phyloP scores from a whole-genome alignment of 2,113 vertebrate genomes.

The Nycticorax nycticorax region DNA sequence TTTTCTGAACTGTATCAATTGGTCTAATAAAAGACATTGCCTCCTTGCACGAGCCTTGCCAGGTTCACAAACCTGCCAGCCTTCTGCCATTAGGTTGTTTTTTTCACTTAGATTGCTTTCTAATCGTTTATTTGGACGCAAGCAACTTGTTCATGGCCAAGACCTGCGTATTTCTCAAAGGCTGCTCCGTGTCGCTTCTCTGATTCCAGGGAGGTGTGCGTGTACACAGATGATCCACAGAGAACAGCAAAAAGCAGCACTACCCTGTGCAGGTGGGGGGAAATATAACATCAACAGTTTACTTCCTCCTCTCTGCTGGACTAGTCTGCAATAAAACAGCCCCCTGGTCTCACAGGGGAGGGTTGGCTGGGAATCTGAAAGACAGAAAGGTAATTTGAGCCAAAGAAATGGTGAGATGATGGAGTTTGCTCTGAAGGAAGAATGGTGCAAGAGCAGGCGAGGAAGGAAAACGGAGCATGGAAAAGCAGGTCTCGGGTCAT shows the following conservation, averaged over 20 bases:
- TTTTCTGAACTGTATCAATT: not conserved
- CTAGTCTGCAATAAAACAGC: not conserved
- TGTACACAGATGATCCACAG: not conserved
- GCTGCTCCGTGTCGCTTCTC: not conserved
- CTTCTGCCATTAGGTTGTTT: not conserved
- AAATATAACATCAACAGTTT: not conserved
- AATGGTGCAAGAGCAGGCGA: fast-evolving
- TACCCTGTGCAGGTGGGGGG: no score
- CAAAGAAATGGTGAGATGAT: not conserved
- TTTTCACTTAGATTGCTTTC: not conserved
- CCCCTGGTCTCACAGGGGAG: no score
- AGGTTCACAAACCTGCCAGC: not conserved
- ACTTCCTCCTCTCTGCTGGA: not conserved
- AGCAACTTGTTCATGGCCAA: not conserved
- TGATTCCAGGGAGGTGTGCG: fast-evolving
- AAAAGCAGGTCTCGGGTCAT: not conserved
- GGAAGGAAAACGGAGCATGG: not conserved
- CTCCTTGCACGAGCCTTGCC: not conserved
- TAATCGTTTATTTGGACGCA: fast-evolving
- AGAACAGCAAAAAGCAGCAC: not conserved
- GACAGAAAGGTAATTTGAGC: not conserved
- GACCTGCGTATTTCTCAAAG: fast-evolving
- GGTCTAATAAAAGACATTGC: not conserved
- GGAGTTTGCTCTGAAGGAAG: not conserved
- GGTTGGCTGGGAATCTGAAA: not conserved